Evolutionary conservation across 2,797 vertebrate genomes (phyloP).

Genomic region (Helarctos malayanus): DNA sequence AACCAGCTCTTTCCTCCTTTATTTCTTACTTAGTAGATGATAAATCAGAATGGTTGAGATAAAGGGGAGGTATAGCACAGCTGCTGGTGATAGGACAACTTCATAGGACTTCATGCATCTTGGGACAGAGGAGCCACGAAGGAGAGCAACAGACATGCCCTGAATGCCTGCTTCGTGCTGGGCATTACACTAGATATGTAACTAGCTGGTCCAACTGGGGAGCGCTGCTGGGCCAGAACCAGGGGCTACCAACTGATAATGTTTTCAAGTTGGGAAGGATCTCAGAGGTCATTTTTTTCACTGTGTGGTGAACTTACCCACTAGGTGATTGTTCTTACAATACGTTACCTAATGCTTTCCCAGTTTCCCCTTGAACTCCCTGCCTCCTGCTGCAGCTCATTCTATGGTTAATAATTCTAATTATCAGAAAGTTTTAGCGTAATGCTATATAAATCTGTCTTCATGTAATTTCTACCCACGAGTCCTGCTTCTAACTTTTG

Average conservation of each 20-base stretch:
- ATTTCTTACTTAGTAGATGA: not conserved
- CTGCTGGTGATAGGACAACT: not conserved
- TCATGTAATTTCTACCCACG: not conserved
- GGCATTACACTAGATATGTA: not conserved
- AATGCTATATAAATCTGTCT: not conserved
- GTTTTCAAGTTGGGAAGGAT: not conserved
- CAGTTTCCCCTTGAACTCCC: not conserved
- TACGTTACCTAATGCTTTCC: not conserved
- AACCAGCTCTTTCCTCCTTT: not conserved
- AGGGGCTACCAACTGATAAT: not conserved
- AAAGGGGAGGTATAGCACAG: not conserved
- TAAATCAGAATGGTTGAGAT: not conserved
- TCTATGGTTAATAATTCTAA: not conserved
- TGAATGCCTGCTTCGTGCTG: not conserved
- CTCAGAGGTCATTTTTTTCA: not conserved
- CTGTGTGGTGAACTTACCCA: not conserved
- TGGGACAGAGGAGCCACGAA: not conserved
- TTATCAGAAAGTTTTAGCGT: not conserved
- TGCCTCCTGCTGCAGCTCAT: not conserved
- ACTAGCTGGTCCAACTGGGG: not conserved
- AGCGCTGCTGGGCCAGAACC: not conserved
- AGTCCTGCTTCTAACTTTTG: not conserved
- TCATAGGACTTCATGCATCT: not conserved
- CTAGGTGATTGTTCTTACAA: not conserved
- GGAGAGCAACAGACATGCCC: not conserved